Evolutionary conservation across 2,888 invertebrate genomes (phyloP).

Genomic region (Parnassius mnemosyne): DNA sequence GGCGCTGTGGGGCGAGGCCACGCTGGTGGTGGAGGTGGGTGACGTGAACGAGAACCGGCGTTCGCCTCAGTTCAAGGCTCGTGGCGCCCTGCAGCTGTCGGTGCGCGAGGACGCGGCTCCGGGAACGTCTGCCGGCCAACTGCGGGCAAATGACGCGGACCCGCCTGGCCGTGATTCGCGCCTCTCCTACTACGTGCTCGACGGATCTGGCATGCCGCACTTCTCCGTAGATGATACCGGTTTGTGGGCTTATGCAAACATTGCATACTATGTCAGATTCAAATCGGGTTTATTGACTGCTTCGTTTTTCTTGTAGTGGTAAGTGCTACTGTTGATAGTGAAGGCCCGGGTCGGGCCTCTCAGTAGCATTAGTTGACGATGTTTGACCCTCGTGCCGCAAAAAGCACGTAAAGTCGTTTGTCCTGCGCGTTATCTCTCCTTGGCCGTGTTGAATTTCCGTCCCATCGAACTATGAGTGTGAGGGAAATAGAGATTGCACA

Average conservation of each 20-base stretch:
- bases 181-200: constrained; percentile 91
- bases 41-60: constrained; percentile 97
- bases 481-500: no score
- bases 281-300: no score
- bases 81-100: constrained; percentile 84
- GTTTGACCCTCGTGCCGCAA: no score
- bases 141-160: constrained; percentile 90
- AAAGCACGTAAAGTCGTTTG: no score
- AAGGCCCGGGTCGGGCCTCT: no score
- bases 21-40: constrained; percentile 91
- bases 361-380: no score
- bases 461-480: no score
- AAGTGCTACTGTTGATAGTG: no score
- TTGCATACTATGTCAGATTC: no score
- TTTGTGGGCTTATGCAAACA: constrained; percentile 55
- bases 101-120: constrained; percentile 90
- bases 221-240: constrained; percentile 95
- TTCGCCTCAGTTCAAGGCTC: constrained; percentile 90
- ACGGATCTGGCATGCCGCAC: constrained; percentile 94
- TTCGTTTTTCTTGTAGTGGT: no score
- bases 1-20: constrained; percentile 88
- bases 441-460: no score
- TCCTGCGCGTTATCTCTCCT: no score
- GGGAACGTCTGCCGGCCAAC: constrained; percentile 88
- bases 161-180: constrained; percentile 89